Evolutionary conservation across 2,888 invertebrate genomes (phyloP).

Genomic region (Dioctria rufipes): DNA sequence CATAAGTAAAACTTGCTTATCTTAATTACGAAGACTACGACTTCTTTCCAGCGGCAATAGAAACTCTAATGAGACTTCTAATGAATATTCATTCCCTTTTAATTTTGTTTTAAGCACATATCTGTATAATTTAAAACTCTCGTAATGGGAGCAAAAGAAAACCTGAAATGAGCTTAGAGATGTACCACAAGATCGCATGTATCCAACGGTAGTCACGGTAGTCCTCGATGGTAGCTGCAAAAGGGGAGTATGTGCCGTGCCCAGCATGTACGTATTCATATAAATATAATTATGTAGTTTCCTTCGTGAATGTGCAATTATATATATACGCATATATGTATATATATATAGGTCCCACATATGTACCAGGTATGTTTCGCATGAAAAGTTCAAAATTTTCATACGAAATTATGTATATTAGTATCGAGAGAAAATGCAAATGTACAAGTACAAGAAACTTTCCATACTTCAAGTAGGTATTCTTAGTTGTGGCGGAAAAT

Average conservation of each 20-base stretch:
- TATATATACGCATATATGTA: neutral
- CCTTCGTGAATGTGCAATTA: no score
- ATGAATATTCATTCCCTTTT: constrained; percentile 36
- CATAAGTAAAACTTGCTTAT: constrained; percentile 14
- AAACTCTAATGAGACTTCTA: constrained; percentile 27
- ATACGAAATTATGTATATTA: no score
- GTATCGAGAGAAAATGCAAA: neutral
- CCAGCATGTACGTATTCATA: no score
- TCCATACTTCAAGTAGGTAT: neutral
- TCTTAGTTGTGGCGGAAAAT: neutral
- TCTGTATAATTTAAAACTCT: constrained; percentile 32
- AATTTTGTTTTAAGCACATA: constrained; percentile 28
- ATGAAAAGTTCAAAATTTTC: no score
- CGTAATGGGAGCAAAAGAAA: constrained; percentile 6
- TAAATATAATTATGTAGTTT: no score
- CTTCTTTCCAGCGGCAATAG: constrained; percentile 19
- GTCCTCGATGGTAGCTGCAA: no score
- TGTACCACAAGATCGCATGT: neutral
- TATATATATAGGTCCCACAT: no score
- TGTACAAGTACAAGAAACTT: constrained; percentile 21
- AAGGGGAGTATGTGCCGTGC: no score
- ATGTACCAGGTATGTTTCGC: no score
- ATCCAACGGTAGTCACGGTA: neutral
- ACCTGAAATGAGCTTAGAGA: neutral
- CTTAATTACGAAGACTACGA: neutral